Evolutionary conservation across 2,888 invertebrate genomes (phyloP).

Genomic region (Cosmia trapezina): DNA sequence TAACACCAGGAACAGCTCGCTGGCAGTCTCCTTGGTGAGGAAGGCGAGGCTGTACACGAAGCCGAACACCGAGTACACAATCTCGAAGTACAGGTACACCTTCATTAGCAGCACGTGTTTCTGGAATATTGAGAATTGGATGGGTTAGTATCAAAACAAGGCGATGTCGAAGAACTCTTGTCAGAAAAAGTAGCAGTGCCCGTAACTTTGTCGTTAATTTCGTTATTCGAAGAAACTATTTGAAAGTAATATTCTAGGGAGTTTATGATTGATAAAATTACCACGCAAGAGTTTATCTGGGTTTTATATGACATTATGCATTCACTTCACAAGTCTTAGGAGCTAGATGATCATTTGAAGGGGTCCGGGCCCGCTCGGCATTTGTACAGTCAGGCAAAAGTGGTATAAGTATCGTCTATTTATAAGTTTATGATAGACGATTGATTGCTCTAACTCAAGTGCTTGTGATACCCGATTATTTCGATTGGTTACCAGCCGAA

Average conservation of each 20-base stretch:
- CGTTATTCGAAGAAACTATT: background rate
- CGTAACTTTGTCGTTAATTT: background rate
- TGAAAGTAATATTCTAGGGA: background rate
- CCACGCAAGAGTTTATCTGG: too few species aligned
- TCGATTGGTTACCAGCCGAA: background rate
- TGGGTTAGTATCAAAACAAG: background rate
- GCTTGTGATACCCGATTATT: background rate
- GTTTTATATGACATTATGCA: too few species aligned
- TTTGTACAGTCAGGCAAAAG: too few species aligned
- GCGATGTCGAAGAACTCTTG: background rate
- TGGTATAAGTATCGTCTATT: background rate
- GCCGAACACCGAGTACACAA: conserved; percentile 83
- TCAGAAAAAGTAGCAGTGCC: too few species aligned
- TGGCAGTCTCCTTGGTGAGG: conserved; percentile 82
- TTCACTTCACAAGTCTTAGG: background rate
- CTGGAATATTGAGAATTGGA: conserved; percentile 70
- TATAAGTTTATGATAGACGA: background rate
- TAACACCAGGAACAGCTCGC: conserved; percentile 84
- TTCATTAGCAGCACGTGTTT: conserved; percentile 87
- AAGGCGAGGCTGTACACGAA: conserved; percentile 85
- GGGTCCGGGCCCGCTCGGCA: too few species aligned
- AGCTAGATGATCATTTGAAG: background rate
- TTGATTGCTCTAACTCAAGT: background rate
- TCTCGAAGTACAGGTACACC: conserved; percentile 86
- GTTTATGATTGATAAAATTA: background rate